phyloP scores from a whole-genome alignment of 2,797 vertebrate genomes.

The Nyctibius grandis region DNA sequence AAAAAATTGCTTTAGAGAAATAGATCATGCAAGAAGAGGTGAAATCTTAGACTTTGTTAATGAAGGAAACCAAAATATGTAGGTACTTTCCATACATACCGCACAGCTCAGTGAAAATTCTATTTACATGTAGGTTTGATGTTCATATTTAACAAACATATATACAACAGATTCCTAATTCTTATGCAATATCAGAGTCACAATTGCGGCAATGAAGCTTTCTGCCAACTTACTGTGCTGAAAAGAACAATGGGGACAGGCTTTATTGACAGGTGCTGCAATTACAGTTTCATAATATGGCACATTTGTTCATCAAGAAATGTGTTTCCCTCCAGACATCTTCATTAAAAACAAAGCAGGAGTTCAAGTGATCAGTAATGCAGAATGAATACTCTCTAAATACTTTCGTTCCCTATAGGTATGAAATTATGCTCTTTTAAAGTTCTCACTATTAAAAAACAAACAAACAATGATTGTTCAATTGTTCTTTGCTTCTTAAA shows the following conservation, averaged over 20 bases:
- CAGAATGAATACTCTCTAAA: background rate
- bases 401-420: background rate
- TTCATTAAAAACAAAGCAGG: slow-evolving; percentile 14
- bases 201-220: background rate
- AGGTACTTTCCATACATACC: background rate
- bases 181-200: background rate
- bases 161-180: background rate
- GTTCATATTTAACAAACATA: background rate
- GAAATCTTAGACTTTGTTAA: background rate
- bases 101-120: background rate
- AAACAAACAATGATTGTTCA: background rate
- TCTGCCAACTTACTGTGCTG: background rate
- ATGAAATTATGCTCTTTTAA: background rate
- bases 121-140: background rate
- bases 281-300: slow-evolving; percentile 16
- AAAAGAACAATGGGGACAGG: slow-evolving; percentile 29
- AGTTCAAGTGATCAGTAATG: background rate
- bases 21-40: background rate
- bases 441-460: background rate
- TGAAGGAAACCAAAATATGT: background rate
- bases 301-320: slow-evolving; percentile 23
- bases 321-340: background rate
- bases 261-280: slow-evolving; percentile 38
- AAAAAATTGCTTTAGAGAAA: background rate
- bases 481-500: background rate